Percentiles rank a stretch among this genome's conserved stretches.
These are phyloP conservation scores for Clangula hyemalis DNA, from an alignment of 2,797 vertebrate genomes.

Conservation along the genomic window DNA sequence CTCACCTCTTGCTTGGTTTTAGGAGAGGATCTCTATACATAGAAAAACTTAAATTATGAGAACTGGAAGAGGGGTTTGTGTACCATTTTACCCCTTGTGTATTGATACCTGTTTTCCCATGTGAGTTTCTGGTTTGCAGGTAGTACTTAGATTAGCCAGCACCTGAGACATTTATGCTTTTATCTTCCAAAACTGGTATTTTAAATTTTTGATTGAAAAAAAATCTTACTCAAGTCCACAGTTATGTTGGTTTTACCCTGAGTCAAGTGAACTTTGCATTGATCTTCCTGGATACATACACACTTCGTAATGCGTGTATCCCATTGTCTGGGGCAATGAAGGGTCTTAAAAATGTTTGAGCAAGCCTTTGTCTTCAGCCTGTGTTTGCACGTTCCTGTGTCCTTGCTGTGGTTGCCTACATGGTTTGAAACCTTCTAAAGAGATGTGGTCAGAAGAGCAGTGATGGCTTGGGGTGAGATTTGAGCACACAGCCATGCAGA, in stretches of 20 bases:
- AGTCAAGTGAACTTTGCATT: background rate
- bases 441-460: background rate
- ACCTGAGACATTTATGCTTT: background rate
- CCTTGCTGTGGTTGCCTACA: background rate
- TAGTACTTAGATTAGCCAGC: background rate
- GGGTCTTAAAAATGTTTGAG: background rate
- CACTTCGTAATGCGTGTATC: background rate
- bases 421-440: background rate
- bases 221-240: background rate
- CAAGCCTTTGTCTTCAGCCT: background rate
- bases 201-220: background rate
- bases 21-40: background rate
- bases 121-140: background rate
- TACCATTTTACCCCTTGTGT: background rate
- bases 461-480: background rate
- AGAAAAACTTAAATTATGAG: background rate
- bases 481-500: background rate
- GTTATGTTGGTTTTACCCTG: background rate
- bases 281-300: background rate
- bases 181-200: background rate
- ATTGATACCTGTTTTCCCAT: background rate
- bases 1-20: background rate
- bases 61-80: background rate
- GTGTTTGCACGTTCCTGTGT: background rate
- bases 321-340: background rate